Percentiles rank a stretch among this genome's conserved stretches.
Conservation (phyloP, 1,140 invertebrate genomes). For the Drosophila cardini region DNA sequence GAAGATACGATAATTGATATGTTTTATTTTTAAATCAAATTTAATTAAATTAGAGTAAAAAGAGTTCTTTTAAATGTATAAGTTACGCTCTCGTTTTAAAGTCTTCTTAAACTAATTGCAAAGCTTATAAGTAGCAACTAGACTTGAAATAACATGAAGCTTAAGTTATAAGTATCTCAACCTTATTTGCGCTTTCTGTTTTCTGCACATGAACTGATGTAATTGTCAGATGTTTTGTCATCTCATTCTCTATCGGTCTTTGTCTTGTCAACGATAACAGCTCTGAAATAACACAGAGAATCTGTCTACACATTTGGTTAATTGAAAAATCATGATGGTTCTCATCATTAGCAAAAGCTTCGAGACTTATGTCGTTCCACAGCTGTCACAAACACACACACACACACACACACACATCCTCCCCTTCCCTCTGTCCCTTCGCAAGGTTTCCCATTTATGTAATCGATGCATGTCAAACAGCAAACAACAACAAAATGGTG, state of each 20-base stretch:
- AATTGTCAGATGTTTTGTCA: constrained; percentile 37
- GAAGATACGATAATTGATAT: no score
- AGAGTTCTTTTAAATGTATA: not conserved
- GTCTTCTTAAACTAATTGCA: not conserved
- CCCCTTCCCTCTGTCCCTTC: not conserved
- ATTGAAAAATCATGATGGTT: constrained; percentile 79
- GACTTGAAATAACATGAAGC: not conserved
- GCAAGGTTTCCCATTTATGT: constrained; percentile 58
- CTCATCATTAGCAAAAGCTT: constrained; percentile 80
- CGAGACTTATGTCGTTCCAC: constrained; percentile 70
- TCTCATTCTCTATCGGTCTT: not conserved
- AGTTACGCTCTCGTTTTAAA: no score
- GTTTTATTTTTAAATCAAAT: not conserved
- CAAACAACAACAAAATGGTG: constrained; percentile 63
- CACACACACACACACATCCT: not conserved
- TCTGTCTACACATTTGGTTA: constrained; percentile 70
- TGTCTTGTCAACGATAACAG: constrained; percentile 19
- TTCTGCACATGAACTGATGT: constrained; percentile 3
- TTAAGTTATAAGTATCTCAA: not conserved
- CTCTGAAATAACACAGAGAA: constrained; percentile 19
- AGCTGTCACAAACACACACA: constrained; percentile 1
- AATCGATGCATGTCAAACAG: constrained; percentile 83
- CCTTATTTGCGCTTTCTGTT: not conserved
- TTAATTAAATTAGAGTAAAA: not conserved
- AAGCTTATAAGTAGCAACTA: not conserved